Base-by-base conservation (phyloP, 2,797 vertebrate species). In the Picus viridis region DNA sequence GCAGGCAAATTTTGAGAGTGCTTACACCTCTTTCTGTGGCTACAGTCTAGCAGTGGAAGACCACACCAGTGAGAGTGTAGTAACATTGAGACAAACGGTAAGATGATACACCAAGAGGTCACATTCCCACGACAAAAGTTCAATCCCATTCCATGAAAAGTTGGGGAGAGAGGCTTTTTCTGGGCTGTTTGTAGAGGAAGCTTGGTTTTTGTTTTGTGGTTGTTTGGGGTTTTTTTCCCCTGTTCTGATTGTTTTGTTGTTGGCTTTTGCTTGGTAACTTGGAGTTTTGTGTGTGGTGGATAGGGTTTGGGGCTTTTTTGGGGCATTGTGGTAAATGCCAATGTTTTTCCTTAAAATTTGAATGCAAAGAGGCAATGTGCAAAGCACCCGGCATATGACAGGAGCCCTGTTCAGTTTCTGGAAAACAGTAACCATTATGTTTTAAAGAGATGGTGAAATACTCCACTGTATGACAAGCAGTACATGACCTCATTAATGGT, bases 61-160 rank as follows among this genome's bases (percentile, higher is more conserved):
- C 56, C 16, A 65, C 10, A 24, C 8, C 15, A 22, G 5, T 47
- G 41, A 36, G 20, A 68, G 6, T 2, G 14, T 1, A 4, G 29
- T 10, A 78, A 71, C 58, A 63, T 15, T 2, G 1, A 70, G 22
- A 39, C 2, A 2, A n/a, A 10, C 0, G 0, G 41, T 26, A 56
- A 10, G 0, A 2, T 34, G 34, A 47, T 2, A 83, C 20, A 69
- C 27, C 20, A 30, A 19, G 22, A 82, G 10, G 16, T 24, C 0
- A 0, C 30, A 53, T 27, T 53, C 15, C 56, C 1, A 0, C 18
- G 10, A 63, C 53, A 82, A 56, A 84, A 61, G 30, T 3, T 80
- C 27, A 39, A 61, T 12, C 76, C 30, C 18, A 23, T 30, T 13
- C 17, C 49, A 49, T 22, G 23, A 49, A 23, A 49, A 23, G 49